These are phyloP conservation scores for Drosophila albomicans DNA, from an alignment of 1,140 invertebrate genomes.

Conservation along the genomic window DNA sequence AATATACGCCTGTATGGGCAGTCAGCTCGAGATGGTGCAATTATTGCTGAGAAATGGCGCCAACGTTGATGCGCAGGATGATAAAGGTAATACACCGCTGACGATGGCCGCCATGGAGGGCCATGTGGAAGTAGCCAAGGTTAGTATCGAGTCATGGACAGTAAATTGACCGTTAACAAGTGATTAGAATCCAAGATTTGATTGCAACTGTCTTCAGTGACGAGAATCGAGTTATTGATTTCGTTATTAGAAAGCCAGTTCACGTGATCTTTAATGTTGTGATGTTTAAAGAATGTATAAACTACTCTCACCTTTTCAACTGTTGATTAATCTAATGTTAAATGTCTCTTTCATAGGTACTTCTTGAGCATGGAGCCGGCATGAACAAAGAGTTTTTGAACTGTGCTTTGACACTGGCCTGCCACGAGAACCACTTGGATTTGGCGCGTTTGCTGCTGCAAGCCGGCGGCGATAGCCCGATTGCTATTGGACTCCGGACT, in stretches of 20 bases:
- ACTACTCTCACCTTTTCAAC: neutral
- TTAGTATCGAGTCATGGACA: constrained; percentile 56
- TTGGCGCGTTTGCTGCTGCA: constrained; percentile 98
- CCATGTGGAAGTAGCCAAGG: constrained; percentile 96
- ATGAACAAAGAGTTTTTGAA: constrained; percentile 99
- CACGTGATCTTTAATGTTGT: constrained; percentile 78
- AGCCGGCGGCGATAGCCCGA: constrained; percentile 96
- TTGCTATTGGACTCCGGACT: constrained; percentile 98
- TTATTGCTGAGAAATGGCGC: constrained; percentile 95
- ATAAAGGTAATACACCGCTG: constrained; percentile 99
- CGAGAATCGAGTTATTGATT: constrained; percentile 79
- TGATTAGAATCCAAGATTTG: constrained; percentile 85
- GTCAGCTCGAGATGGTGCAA: constrained; percentile 96
- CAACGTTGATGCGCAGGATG: constrained; percentile 99
- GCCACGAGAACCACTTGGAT: constrained; percentile 98
- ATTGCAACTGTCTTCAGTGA: constrained; percentile 33
- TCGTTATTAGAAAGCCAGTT: constrained; percentile 17
- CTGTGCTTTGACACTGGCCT: constrained; percentile 97
- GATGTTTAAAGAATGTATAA: constrained; percentile 38
- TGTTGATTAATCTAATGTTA: neutral
- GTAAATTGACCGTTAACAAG: constrained; percentile 16
- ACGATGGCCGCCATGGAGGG: constrained; percentile 99
- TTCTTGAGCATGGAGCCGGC: constrained; percentile 96
- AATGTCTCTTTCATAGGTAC: constrained; percentile 61
- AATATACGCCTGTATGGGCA: constrained; percentile 99